Conservation (phyloP, 1,140 invertebrate genomes). For the Sogatella furcifera region DNA sequence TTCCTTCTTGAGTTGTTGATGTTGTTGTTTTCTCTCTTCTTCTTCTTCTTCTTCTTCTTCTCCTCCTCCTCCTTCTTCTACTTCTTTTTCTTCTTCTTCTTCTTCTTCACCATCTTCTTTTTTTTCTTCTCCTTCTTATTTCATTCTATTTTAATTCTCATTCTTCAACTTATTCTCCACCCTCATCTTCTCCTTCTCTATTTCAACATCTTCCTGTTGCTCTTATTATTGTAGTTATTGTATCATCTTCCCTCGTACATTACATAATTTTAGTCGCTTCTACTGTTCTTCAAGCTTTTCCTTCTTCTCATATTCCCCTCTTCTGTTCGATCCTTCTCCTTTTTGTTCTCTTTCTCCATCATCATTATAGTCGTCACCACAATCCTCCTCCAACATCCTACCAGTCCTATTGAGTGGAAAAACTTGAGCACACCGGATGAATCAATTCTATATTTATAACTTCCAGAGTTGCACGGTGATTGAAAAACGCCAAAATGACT, state of each 20-base stretch:
- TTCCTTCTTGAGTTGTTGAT: too few species aligned
- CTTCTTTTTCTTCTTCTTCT: not conserved
- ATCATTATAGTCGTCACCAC: not conserved
- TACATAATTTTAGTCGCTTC: too few species aligned
- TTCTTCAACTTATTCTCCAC: not conserved
- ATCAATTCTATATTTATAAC: not conserved
- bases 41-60: not conserved
- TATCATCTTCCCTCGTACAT: too few species aligned
- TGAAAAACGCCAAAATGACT: not conserved
- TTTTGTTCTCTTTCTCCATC: not conserved
- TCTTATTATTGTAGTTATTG: too few species aligned
- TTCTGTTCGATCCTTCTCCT: not conserved
- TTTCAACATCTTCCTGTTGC: too few species aligned
- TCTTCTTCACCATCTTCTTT: not conserved
- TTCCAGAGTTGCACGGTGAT: not conserved
- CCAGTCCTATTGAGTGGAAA: not conserved
- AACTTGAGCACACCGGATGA: not conserved
- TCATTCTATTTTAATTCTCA: not conserved
- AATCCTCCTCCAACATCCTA: not conserved
- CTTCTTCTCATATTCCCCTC: not conserved
- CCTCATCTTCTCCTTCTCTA: not conserved
- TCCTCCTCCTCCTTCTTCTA: not conserved
- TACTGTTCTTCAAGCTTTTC: not conserved
- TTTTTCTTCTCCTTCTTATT: too few species aligned
- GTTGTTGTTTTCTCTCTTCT: too few species aligned